phyloP scores from a whole-genome alignment of 2,113 vertebrate genomes.

The Myrmophylax atrothorax region DNA sequence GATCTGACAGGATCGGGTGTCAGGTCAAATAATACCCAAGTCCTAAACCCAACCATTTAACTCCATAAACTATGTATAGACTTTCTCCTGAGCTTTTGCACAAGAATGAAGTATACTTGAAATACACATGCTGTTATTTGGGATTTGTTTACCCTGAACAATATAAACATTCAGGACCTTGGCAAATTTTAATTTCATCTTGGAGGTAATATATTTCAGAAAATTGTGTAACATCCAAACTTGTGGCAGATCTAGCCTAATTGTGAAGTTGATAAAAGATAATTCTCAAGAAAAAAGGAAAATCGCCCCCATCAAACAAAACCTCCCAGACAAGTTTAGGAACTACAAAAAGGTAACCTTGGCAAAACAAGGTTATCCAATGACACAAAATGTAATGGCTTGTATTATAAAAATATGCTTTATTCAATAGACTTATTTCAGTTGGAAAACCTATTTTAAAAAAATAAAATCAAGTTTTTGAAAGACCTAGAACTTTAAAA shows the following conservation, averaged over 20 bases:
- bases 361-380: neutral
- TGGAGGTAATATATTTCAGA: neutral
- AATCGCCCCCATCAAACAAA: rapidly evolving
- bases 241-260: neutral
- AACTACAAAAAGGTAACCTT: neutral
- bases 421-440: neutral
- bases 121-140: neutral
- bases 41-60: neutral
- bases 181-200: neutral
- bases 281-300: neutral
- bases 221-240: neutral
- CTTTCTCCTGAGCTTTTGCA: neutral
- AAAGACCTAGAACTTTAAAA: neutral
- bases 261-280: neutral
- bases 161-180: neutral
- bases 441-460: neutral
- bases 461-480: neutral
- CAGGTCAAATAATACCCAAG: neutral
- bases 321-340: neutral
- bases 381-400: neutral
- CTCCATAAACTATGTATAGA: neutral
- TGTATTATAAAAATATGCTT: neutral
- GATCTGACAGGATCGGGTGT: too few species aligned
- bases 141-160: neutral
- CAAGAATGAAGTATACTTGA: neutral